phyloP scores from a whole-genome alignment of 2,888 invertebrate species.

The Ctenicera cuprea region DNA sequence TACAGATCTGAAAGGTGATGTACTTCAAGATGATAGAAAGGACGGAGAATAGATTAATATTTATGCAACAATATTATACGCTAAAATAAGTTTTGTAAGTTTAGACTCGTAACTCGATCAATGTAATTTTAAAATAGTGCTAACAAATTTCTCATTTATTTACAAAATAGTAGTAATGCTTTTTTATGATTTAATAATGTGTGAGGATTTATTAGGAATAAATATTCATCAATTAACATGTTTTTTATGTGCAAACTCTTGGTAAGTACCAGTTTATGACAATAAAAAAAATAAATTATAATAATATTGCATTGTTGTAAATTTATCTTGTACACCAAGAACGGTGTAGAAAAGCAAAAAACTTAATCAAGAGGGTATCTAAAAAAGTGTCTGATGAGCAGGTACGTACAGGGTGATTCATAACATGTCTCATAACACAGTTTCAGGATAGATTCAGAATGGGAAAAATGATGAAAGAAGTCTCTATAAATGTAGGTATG shows the following conservation, averaged over 20 bases:
- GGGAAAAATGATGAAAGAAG: too few species aligned
- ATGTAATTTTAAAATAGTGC: not conserved
- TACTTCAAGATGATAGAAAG: conserved; percentile 54
- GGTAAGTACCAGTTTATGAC: too few species aligned
- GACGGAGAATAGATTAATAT: conserved; percentile 46
- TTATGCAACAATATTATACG: not conserved
- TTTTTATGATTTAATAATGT: conserved; percentile 18
- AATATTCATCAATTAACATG: not conserved
- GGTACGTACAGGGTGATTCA: too few species aligned
- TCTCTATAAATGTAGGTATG: too few species aligned
- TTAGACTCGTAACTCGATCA: not conserved
- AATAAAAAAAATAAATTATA: too few species aligned
- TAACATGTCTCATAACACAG: too few species aligned
- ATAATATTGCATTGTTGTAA: too few species aligned
- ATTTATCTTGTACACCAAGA: too few species aligned
- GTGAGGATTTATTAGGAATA: not conserved
- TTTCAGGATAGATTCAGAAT: too few species aligned
- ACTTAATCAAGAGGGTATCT: too few species aligned
- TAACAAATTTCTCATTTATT: not conserved
- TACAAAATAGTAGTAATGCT: conserved; percentile 1
- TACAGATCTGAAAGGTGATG: conserved; percentile 53
- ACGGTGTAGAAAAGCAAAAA: too few species aligned
- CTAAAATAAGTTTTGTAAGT: not conserved
- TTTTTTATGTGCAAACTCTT: not conserved
- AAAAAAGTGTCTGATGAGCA: too few species aligned